Conservation (phyloP, 2,888 invertebrate species). For the Polyommatus iphigenia region DNA sequence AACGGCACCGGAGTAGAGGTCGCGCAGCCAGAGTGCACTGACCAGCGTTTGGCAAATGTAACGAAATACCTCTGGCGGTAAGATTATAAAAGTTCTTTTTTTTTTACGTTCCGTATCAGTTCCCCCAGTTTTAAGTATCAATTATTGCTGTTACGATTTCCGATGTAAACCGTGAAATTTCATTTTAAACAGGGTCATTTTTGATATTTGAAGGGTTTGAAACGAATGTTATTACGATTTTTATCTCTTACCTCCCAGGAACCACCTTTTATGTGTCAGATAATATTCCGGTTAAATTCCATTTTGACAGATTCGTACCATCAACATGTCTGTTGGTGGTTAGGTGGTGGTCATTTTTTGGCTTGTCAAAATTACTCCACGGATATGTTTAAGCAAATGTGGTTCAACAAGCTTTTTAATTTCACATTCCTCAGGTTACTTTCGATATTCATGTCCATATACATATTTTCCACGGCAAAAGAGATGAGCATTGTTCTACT, state of each 20-base stretch:
- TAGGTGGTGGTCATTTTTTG: not conserved
- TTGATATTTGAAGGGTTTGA: not conserved
- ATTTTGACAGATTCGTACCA: not conserved
- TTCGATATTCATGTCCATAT: not conserved
- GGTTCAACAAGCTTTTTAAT: too few relatives aligned
- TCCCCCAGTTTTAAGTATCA: conserved; percentile 21
- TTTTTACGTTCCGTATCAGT: not conserved
- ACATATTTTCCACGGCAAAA: not conserved
- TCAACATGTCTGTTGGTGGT: not conserved
- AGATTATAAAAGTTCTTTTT: conserved; percentile 23
- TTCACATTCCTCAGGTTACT: not conserved
- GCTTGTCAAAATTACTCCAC: not conserved
- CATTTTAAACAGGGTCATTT: not conserved
- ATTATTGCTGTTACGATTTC: conserved; percentile 18
- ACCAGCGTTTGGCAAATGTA: conserved; percentile 24
- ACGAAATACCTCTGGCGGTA: conserved; percentile 27
- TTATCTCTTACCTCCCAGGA: not conserved
- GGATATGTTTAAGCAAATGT: not conserved
- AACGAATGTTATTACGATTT: conserved; percentile 10
- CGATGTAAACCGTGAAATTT: conserved; percentile 8
- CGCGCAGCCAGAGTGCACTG: conserved; percentile 11
- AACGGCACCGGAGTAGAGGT: not conserved
- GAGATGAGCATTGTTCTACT: not conserved
- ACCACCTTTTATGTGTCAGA: conserved; percentile 8
- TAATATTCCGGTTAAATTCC: not conserved